phyloP scores from a whole-genome alignment of 2,113 vertebrate species.

The Bostrychus sinensis region DNA sequence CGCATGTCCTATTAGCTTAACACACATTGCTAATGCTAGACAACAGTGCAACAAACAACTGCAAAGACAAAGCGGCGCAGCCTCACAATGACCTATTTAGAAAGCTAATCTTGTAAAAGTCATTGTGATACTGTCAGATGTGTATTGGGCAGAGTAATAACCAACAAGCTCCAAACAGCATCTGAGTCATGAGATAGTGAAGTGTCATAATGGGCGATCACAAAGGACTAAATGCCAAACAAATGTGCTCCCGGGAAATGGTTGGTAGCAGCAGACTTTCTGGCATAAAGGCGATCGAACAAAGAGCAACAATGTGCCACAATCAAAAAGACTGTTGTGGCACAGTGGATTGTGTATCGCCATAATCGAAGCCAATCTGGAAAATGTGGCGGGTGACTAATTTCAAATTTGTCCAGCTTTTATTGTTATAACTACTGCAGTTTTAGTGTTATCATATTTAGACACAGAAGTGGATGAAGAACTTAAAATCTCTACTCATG shows the following conservation, averaged over 20 bases:
- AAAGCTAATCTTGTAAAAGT: slow-evolving; percentile 1
- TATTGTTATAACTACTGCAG: too few relatives aligned
- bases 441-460: too few relatives aligned
- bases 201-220: not conserved
- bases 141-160: not conserved
- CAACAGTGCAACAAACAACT: not conserved
- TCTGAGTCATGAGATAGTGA: slow-evolving; percentile 6
- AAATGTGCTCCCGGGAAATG: not conserved
- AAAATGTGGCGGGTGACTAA: not conserved
- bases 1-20: slow-evolving; percentile 2
- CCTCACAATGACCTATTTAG: slow-evolving; percentile 5
- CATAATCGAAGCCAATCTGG: not conserved
- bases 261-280: slow-evolving; percentile 3
- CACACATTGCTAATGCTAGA: not conserved
- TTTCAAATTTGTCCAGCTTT: not conserved
- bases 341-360: not conserved
- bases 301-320: not conserved
- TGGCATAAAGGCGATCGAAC: not conserved
- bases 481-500: too few relatives aligned
- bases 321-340: not conserved
- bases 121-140: slow-evolving; percentile 1
- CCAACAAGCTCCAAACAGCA: not conserved
- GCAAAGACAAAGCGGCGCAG: not conserved
- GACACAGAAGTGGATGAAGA: too few relatives aligned
- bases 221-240: slow-evolving; percentile 7